Conservation (phyloP, 1,140 invertebrate genomes). For the Drosophila watanabei region DNA sequence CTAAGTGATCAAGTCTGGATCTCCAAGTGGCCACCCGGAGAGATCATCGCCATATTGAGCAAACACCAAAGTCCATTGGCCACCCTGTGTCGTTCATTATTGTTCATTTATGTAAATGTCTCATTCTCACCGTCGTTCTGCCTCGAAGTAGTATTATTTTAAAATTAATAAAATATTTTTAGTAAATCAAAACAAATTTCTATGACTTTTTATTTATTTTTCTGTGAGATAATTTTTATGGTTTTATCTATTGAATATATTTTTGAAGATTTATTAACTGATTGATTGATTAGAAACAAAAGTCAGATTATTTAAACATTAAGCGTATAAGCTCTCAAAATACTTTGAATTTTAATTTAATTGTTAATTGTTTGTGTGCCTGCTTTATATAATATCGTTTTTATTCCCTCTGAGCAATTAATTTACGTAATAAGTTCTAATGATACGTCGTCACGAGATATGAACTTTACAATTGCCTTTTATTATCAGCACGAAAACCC, state of each 20-base stretch:
- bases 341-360: too few relatives aligned
- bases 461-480: background rate
- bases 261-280: background rate
- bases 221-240: background rate
- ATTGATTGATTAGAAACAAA: too few relatives aligned
- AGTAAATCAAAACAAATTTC: background rate
- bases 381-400: too few relatives aligned
- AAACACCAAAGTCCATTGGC: background rate
- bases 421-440: background rate
- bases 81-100: background rate
- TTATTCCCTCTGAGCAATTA: background rate
- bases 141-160: conserved; percentile 13
- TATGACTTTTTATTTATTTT: background rate
- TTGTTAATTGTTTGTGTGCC: too few relatives aligned
- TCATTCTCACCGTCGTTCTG: background rate
- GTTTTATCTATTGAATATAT: background rate
- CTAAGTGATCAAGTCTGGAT: background rate
- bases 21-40: background rate
- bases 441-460: background rate
- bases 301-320: background rate
- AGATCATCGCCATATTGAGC: background rate
- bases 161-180: conserved; percentile 3
- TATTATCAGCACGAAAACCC: too few relatives aligned
- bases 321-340: too few relatives aligned
- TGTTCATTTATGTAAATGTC: background rate